Conservation (phyloP, 2,888 invertebrate genomes). For the Scaptomyza flava region DNA sequence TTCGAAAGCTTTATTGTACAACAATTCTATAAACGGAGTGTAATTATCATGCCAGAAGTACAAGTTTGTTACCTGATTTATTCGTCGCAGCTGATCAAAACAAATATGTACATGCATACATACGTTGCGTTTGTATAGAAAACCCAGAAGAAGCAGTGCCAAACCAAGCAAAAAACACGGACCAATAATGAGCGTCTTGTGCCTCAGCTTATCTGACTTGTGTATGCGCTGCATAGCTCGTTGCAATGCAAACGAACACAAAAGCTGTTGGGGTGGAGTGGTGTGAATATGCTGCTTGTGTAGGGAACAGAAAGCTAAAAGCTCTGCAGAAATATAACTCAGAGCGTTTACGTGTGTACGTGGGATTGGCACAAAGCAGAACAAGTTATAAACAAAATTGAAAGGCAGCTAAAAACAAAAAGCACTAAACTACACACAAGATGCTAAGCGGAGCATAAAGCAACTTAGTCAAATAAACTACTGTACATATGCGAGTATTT, state of each 20-base stretch:
- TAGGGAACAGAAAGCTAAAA: conserved; percentile 39
- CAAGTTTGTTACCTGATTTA: conserved; percentile 31
- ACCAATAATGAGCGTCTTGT: conserved; percentile 34
- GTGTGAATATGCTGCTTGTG: conserved; percentile 8
- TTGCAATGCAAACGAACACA: background rate
- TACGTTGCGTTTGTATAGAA: conserved; percentile 60
- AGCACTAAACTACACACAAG: conserved; percentile 32
- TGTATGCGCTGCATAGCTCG: conserved; percentile 25
- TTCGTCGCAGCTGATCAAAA: conserved; percentile 56
- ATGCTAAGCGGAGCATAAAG: conserved; percentile 43
- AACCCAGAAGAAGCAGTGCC: conserved; percentile 48
- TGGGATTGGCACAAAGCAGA: conserved; percentile 53
- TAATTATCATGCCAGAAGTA: conserved; percentile 29
- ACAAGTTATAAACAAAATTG: conserved; percentile 76
- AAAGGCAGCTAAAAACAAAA: conserved; percentile 63
- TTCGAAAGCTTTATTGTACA: too few relatives aligned
- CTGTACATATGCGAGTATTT: conserved; percentile 5
- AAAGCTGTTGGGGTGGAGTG: background rate
- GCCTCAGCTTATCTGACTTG: conserved; percentile 5
- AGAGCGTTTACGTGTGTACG: conserved; percentile 16
- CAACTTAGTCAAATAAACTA: conserved; percentile 33
- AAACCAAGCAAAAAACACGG: conserved; percentile 46
- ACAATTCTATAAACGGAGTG: background rate
- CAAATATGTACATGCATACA: conserved; percentile 26
- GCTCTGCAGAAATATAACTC: conserved; percentile 31